Conservation (phyloP, 2,888 invertebrate genomes). For the Frankliniella fusca region DNA sequence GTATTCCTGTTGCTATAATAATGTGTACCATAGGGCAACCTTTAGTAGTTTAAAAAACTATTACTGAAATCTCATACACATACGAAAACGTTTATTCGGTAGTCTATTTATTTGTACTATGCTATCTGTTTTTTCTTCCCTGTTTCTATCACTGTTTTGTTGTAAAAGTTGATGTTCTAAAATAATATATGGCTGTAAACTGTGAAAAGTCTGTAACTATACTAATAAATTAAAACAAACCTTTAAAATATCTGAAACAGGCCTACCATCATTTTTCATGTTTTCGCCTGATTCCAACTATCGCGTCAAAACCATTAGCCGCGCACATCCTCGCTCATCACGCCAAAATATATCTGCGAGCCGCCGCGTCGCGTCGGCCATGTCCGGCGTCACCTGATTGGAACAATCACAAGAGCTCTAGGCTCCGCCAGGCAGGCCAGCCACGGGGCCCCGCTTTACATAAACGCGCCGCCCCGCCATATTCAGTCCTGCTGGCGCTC, state of each 20-base stretch:
- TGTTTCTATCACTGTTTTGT: slow-evolving; percentile 16
- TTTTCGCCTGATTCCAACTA: no score
- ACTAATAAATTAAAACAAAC: slow-evolving; percentile 14
- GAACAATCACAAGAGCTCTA: slow-evolving; percentile 24
- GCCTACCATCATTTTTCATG: no score
- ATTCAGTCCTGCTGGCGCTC: neutral
- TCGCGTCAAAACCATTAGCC: neutral
- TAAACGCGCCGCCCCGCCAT: slow-evolving; percentile 14
- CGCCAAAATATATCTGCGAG: neutral
- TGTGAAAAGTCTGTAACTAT: slow-evolving; percentile 26
- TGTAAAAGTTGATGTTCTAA: slow-evolving; percentile 6
- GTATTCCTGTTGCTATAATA: slow-evolving; percentile 20
- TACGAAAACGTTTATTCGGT: slow-evolving; percentile 2
- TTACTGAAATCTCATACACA: neutral
- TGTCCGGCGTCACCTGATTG: neutral
- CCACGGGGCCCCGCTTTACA: neutral
- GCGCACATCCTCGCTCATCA: neutral
- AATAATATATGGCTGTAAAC: slow-evolving; percentile 25
- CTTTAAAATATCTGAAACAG: neutral
- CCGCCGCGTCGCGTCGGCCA: neutral
- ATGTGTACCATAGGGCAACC: slow-evolving; percentile 1
- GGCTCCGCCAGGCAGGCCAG: neutral
- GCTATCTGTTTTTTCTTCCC: slow-evolving; percentile 14
- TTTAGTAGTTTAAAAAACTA: slow-evolving; percentile 2
- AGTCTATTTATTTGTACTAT: slow-evolving; percentile 25